phyloP scores from a whole-genome alignment of 2,888 invertebrate genomes.

The Drosophila mercatorum region DNA sequence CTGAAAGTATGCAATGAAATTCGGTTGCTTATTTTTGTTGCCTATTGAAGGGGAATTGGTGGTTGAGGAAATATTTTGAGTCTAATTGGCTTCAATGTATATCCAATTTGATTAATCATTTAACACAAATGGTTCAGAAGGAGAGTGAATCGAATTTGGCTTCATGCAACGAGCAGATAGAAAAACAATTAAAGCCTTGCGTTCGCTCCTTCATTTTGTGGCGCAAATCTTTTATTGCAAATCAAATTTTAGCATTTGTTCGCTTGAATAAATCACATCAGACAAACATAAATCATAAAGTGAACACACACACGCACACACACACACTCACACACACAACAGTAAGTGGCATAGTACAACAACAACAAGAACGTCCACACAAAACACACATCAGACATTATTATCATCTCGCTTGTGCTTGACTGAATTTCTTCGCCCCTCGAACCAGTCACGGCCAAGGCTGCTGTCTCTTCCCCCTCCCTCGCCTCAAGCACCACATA shows the following conservation, averaged over 20 bases:
- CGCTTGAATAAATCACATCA: conserved; percentile 82
- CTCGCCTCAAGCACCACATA: conserved; percentile 32
- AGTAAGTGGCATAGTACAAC: conserved; percentile 43
- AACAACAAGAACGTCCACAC: conserved; percentile 35
- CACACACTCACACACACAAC: conserved; percentile 25
- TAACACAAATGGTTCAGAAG: background rate
- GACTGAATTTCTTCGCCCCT: conserved; percentile 81
- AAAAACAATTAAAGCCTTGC: conserved; percentile 52
- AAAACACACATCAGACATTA: conserved; percentile 80
- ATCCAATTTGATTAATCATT: background rate
- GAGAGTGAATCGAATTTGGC: background rate
- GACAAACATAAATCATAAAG: conserved; percentile 81
- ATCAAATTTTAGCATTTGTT: conserved; percentile 75
- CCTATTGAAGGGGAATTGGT: background rate
- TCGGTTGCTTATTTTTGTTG: background rate
- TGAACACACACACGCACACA: conserved; percentile 47
- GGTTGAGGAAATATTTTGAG: no score
- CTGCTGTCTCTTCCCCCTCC: conserved; percentile 27
- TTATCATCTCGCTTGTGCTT: conserved; percentile 84
- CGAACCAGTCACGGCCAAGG: conserved; percentile 52
- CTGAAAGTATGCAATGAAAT: conserved; percentile 43
- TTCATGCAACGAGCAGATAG: background rate
- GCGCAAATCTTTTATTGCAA: conserved; percentile 64
- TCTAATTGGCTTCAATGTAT: background rate
- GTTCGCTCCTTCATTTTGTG: background rate